A percentile compares a stretch with the other conserved stretches of the same genome.
phyloP scores from a whole-genome alignment of 2,797 vertebrate species.

The Lagorchestes hirsutus region DNA sequence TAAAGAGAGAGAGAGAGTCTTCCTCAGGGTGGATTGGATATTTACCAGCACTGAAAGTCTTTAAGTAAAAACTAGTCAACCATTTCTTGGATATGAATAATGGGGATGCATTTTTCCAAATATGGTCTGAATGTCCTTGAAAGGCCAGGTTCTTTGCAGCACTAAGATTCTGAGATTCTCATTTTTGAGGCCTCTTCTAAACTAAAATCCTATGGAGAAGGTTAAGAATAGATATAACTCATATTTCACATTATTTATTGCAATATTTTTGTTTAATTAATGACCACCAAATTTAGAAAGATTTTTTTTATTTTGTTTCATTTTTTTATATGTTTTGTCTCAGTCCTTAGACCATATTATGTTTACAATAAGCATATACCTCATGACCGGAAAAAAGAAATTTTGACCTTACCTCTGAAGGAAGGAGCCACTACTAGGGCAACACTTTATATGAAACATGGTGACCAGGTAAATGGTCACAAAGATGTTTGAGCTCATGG shows the following conservation, averaged over 20 bases:
- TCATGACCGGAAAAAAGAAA: background rate
- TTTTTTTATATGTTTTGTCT: background rate
- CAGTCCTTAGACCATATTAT: background rate
- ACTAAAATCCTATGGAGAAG: background rate
- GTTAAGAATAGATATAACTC: background rate
- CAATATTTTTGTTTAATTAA: background rate
- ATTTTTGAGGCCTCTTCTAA: background rate
- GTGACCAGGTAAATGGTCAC: background rate
- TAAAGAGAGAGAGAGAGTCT: background rate
- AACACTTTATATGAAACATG: background rate
- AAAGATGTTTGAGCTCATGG: background rate
- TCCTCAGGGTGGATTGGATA: background rate
- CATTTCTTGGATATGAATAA: background rate
- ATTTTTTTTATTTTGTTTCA: background rate
- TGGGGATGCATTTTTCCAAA: background rate
- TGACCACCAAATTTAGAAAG: background rate
- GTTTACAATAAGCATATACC: background rate
- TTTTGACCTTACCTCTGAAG: background rate
- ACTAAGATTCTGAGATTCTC: background rate
- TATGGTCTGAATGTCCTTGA: background rate
- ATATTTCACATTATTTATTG: background rate
- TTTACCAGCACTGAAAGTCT: background rate
- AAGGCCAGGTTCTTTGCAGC: background rate
- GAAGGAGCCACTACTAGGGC: background rate
- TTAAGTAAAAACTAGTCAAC: background rate